Evolutionary conservation across 2,797 vertebrate genomes (phyloP).

Genomic region (Strix occidentalis): DNA sequence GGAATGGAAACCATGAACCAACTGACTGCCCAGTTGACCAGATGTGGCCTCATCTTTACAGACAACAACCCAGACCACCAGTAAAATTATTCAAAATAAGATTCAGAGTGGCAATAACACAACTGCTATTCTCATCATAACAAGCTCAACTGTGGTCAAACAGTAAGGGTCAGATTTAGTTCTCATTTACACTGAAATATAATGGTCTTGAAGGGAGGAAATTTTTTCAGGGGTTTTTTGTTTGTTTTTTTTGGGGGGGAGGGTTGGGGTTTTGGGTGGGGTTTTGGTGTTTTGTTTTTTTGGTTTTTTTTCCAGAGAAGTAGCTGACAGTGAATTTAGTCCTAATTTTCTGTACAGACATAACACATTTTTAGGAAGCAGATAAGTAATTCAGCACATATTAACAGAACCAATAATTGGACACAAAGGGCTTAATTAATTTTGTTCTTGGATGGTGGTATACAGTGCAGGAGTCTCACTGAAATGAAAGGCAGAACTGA

Average conservation of each 20-base stretch:
- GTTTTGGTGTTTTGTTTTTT: too few species aligned
- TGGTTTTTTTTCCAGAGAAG: neutral
- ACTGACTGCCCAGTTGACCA: constrained; percentile 38
- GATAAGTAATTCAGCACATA: neutral
- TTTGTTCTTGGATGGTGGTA: neutral
- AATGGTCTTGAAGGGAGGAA: neutral
- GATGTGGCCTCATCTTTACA: constrained; percentile 59
- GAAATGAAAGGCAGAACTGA: constrained; percentile 15
- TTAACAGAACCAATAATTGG: neutral
- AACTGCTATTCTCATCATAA: constrained; percentile 50
- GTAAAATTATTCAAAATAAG: constrained; percentile 63
- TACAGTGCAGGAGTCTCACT: neutral
- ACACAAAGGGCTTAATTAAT: constrained; percentile 18
- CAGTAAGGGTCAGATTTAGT: neutral
- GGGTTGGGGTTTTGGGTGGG: accelerated
- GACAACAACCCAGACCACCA: constrained; percentile 42
- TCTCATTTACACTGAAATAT: neutral
- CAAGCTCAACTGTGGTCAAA: constrained; percentile 6
- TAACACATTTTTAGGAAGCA: neutral
- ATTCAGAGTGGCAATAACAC: constrained; percentile 32
- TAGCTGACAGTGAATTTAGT: neutral
- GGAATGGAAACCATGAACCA: constrained; percentile 32
- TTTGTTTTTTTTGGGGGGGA: neutral
- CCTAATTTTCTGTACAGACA: neutral
- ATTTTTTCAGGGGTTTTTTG: neutral